Percentiles rank a stretch among this genome's conserved stretches.
These are phyloP conservation scores for Gobio occitaniae DNA, from an alignment of 2,797 vertebrate genomes.

Conservation along the genomic window DNA sequence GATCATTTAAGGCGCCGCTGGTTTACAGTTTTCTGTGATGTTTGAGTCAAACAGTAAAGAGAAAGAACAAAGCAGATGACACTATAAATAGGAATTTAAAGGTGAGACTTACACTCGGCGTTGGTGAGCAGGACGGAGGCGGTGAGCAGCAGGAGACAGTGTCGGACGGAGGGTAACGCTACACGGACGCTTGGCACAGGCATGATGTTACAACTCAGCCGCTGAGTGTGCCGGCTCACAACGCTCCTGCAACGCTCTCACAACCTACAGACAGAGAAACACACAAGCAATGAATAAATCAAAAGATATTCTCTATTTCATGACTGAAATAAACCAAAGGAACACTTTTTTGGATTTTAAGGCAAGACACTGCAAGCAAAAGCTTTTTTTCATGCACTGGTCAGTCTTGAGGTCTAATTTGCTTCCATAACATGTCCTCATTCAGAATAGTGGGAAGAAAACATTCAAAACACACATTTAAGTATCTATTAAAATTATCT, in stretches of 20 bases:
- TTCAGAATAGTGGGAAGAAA: background rate
- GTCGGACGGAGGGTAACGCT: conserved; percentile 32
- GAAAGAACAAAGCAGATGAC: background rate
- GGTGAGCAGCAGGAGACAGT: conserved; percentile 53
- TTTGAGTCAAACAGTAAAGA: background rate
- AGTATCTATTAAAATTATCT: background rate
- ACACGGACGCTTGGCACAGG: conserved; percentile 19
- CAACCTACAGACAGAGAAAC: conserved; percentile 40
- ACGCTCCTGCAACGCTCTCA: conserved; percentile 30
- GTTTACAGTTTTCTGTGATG: background rate
- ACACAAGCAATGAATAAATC: background rate
- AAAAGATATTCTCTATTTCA: background rate
- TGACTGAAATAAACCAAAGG: background rate
- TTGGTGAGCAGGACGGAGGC: conserved; percentile 53
- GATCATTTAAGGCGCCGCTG: background rate
- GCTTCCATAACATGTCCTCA: background rate
- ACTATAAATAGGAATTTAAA: background rate
- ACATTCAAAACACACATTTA: background rate
- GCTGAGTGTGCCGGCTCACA: conserved; percentile 35
- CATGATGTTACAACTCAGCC: conserved; percentile 42
- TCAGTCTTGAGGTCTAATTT: background rate
- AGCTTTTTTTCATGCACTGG: background rate
- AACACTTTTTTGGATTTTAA: background rate
- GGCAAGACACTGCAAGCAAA: background rate
- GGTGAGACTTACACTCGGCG: conserved; percentile 53